phyloP scores from a whole-genome alignment of 2,797 vertebrate species.

The Borostomias antarcticus region DNA sequence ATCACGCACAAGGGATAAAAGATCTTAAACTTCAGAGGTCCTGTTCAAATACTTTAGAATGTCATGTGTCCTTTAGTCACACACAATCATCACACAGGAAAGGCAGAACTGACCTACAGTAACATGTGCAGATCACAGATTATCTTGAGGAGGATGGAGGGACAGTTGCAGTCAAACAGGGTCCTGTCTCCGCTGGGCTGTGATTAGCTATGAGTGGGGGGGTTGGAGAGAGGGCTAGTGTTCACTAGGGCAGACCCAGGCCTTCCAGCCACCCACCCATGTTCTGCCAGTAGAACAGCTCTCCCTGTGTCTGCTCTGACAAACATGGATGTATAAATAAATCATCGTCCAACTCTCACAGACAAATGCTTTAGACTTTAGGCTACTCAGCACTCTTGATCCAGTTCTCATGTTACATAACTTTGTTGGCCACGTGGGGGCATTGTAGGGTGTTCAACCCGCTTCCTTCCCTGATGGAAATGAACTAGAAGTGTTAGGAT shows the following conservation, averaged over 20 bases:
- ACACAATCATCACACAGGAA: not conserved
- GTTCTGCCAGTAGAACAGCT: constrained; percentile 58
- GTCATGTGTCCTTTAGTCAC: no score
- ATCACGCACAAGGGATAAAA: not conserved
- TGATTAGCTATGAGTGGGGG: not conserved
- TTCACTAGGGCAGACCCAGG: constrained; percentile 4
- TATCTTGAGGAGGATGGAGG: not conserved
- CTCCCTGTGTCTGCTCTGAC: constrained; percentile 53
- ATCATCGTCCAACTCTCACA: constrained; percentile 45
- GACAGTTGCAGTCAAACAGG: not conserved
- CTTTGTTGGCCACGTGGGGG: not conserved
- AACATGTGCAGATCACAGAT: not conserved
- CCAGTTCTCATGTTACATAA: constrained; percentile 13
- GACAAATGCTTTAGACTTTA: constrained; percentile 38
- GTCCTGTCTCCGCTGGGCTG: not conserved
- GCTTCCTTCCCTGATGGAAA: no score
- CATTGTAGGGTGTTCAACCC: not conserved
- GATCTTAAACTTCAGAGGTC: no score
- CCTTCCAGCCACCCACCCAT: constrained; percentile 62
- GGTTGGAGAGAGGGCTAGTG: not conserved
- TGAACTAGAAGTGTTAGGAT: no score
- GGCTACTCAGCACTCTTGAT: constrained; percentile 21
- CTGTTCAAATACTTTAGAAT: no score
- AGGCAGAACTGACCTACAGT: not conserved
- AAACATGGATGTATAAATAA: constrained; percentile 58